Evolutionary conservation across 2,888 invertebrate species (phyloP), one percentile per base, ranked within the genome.

Genomic region (Anodontia alba): DNA sequence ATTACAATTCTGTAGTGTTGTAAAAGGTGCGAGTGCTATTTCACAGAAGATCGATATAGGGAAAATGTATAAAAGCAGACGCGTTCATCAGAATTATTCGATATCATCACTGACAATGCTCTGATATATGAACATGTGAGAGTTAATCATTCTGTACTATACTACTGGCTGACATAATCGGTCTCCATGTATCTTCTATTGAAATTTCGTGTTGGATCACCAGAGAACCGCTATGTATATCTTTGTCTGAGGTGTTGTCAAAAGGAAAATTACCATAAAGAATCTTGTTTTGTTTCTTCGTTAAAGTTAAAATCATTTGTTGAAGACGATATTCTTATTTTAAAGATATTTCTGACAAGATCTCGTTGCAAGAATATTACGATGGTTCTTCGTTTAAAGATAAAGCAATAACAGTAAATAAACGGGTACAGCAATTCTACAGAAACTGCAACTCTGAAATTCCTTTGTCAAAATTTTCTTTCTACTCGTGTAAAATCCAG

Each of bases 341-440:
- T 54, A 54, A 23, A 54, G 54, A 54, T 54, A 29, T 54, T n/a
- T 23, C 54, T 54, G 15, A 54, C 54, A 54, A 23, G 54, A 54
- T 54, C 54, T 29, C 54, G 54, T 7, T 54, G 54, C 26, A 54
- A 54, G n/a, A 54, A 54, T 29, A 54, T 54, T 26, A 54, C 12
- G 8, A 54, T 54, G 54, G n/a, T 29, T 12, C 26, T 54, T 20
- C 54, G 54, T 3, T 54, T 54, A 29, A 54, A 54, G 1, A 54
- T 54, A 10, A 12, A 2, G 8, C 26, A 54, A 12, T 54, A 54
- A n/a, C 20, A n/a, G n/a, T n/a, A n/a, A n/a, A n/a, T n/a, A n/a
- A n/a, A n/a, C n/a, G n/a, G n/a, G n/a, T n/a, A n/a, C n/a, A n/a
- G n/a, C n/a, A n/a, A n/a, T n/a, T n/a, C n/a, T n/a, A n/a, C n/a